phyloP scores from a whole-genome alignment of 2,113 vertebrate species.

The Herpailurus yagouaroundi region DNA sequence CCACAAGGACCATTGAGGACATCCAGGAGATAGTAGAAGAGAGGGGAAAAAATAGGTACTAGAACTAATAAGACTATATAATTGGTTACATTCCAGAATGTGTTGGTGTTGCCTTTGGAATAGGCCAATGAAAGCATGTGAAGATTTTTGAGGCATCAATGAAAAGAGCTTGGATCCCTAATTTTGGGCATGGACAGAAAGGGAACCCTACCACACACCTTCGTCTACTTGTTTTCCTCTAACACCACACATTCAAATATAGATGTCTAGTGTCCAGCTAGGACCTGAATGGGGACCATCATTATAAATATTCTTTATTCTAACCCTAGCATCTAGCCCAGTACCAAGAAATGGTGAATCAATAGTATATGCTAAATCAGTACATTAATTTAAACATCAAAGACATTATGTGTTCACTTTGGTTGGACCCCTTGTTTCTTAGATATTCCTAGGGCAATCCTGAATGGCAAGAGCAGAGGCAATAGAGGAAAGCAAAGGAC shows the following conservation, averaged over 20 bases:
- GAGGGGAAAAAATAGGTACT: not conserved
- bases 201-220: not conserved
- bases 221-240: not conserved
- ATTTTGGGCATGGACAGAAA: not conserved
- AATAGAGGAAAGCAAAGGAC: not conserved
- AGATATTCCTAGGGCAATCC: not conserved
- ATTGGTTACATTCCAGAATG: not conserved
- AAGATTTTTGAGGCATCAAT: not conserved
- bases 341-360: not conserved
- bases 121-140: not conserved
- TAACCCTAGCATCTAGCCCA: not conserved
- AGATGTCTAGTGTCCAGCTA: not conserved
- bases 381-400: not conserved
- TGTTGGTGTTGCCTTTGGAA: not conserved
- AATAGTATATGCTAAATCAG: not conserved
- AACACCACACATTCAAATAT: not conserved
- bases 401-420: not conserved
- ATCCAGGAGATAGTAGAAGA: not conserved
- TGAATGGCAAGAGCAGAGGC: not conserved
- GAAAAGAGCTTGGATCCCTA: not conserved
- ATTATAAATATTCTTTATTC: conserved; percentile 31
- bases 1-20: not conserved
- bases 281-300: not conserved
- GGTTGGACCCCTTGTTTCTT: not conserved
- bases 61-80: not conserved